Base-by-base conservation (phyloP, 1,140 invertebrate genomes). In the Harpegnathos saltator region DNA sequence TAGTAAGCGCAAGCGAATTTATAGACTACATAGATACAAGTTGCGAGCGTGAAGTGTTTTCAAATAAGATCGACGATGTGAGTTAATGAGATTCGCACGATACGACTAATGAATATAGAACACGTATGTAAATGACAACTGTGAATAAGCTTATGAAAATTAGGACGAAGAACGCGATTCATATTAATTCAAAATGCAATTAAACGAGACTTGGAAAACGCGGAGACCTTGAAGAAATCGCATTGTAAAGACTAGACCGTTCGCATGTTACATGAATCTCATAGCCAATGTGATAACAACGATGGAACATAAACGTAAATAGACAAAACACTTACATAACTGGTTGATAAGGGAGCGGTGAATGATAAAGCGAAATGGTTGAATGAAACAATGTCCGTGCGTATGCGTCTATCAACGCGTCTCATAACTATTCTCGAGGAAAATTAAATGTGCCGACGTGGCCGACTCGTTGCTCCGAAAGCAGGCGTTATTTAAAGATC, bases 131-230 rank as follows among this genome's bases (percentile, higher is more conserved):
- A 15, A 58, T 33, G 38, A 75, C 1, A 3, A 11, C 1, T 11
- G 12, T n/a, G 44, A 69, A 7, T 48, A 12, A n/a, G 7, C 14
- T 15, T 26, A 44, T 78, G 50, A 5, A 71, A 29, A 74, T 50
- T 48, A 26, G n/a, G 50, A n/a, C 73, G 3, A 50, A 24, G 17
- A 9, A 59, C 14, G 19, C 22, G 61, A 38, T 9, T n/a, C 56
- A 26, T 17, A 78, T 69, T 80, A 78, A 58, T 59, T 3, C 75
- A 14, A 19, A 56, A 38, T 66, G 19, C 2, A 77, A 12, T 65
- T 58, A 69, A 24, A 63, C 15, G 19, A 1, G 14, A 26, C 29
- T 54, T 65, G 44, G 24, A 33, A n/a, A 58, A 69, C 19, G 52
- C 52, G 54, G 1, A 9, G 52, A 69, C 75, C 75, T 78, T 66